These are phyloP conservation scores for Diarsia mendica DNA, from an alignment of 2,888 invertebrate species.

Conservation along the genomic window DNA sequence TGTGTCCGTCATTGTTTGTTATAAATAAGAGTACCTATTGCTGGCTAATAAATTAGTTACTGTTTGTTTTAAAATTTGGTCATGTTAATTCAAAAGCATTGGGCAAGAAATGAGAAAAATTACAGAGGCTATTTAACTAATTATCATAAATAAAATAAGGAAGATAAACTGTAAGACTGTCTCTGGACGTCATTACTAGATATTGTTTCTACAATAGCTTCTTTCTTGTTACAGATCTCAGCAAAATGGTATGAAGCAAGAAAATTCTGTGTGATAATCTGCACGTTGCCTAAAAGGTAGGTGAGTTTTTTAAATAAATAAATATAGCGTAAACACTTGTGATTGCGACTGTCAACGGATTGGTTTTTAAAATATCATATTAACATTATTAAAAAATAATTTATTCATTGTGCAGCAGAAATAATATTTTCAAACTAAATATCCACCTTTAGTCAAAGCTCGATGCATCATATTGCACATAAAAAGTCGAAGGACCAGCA, in stretches of 20 bases:
- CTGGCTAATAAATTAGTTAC: slow-evolving; percentile 35
- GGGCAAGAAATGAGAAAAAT: not conserved
- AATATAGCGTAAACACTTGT: slow-evolving; percentile 15
- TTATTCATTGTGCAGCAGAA: not conserved
- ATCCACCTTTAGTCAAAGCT: not conserved
- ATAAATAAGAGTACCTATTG: slow-evolving; percentile 17
- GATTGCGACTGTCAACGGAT: not conserved
- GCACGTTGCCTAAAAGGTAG: slow-evolving; percentile 83
- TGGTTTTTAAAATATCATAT: not conserved
- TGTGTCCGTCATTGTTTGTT: slow-evolving; percentile 42
- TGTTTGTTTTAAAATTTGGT: slow-evolving; percentile 9
- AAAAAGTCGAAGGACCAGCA: slow-evolving; percentile 1
- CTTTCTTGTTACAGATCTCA: slow-evolving; percentile 80
- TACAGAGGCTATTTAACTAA: not conserved
- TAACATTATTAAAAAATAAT: not conserved
- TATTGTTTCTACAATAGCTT: slow-evolving; percentile 14
- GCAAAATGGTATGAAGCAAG: slow-evolving; percentile 84
- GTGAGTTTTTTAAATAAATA: slow-evolving; percentile 68
- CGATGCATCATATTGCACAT: slow-evolving; percentile 7
- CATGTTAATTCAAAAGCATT: not conserved
- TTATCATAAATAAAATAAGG: not conserved
- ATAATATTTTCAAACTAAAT: slow-evolving; percentile 5
- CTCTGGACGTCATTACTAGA: not conserved
- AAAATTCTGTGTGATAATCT: slow-evolving; percentile 62
- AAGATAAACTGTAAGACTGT: not conserved